phyloP scores from a whole-genome alignment of 2,888 invertebrate genomes.

The Hirtodrosophila cameraria region DNA sequence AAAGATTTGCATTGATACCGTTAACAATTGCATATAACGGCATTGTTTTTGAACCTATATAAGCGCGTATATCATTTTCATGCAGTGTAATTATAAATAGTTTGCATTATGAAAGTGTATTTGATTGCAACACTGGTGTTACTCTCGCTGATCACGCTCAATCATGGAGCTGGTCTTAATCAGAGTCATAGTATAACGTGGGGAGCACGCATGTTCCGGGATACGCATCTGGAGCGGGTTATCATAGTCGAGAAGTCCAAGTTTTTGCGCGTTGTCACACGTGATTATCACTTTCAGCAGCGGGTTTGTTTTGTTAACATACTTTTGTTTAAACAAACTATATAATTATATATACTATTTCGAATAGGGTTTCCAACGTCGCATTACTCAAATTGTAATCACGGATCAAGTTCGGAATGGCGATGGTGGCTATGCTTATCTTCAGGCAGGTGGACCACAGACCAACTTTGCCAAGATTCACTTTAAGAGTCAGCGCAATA shows the following conservation, averaged over 20 bases:
- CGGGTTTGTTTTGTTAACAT: constrained; percentile 33
- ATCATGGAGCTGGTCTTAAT: constrained; percentile 26
- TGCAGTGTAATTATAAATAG: constrained; percentile 8
- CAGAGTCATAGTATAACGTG: constrained; percentile 63
- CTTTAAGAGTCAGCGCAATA: constrained; percentile 84
- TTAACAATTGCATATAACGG: constrained; percentile 5
- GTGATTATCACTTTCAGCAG: constrained; percentile 51
- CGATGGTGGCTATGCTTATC: constrained; percentile 83
- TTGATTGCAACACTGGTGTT: constrained; percentile 27
- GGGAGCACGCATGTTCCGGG: constrained; percentile 59
- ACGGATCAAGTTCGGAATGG: constrained; percentile 84
- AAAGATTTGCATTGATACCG: constrained; percentile 4
- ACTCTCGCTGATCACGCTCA: constrained; percentile 11
- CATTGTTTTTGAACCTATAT: constrained; percentile 34
- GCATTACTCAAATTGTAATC: constrained; percentile 82
- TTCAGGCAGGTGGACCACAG: constrained; percentile 83
- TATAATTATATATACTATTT: not conserved
- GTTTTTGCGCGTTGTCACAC: constrained; percentile 57
- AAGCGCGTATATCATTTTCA: constrained; percentile 5
- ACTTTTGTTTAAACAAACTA: no score
- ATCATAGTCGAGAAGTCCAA: constrained; percentile 59
- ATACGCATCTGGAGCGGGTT: constrained; percentile 54
- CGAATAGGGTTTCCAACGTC: constrained; percentile 16
- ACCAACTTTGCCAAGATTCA: constrained; percentile 78
- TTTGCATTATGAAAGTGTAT: constrained; percentile 46